phyloP scores from a whole-genome alignment of 2,797 vertebrate species.

The Mallotus villosus region DNA sequence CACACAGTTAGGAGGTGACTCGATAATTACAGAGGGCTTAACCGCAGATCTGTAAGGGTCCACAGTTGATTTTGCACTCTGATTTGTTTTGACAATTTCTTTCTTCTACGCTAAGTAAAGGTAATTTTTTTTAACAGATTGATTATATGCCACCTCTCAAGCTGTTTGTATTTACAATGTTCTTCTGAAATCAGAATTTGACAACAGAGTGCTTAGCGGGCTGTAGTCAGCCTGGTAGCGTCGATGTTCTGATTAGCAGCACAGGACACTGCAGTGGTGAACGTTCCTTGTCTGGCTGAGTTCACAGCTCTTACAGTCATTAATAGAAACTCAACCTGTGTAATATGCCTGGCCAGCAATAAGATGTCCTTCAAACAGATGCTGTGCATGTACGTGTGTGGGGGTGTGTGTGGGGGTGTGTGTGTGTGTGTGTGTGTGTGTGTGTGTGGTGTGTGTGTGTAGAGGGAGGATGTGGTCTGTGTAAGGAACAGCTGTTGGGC shows the following conservation, averaged over 20 bases:
- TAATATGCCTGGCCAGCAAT: slow-evolving; percentile 19
- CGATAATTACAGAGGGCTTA: not conserved
- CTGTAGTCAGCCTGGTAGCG: no score
- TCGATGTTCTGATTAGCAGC: no score
- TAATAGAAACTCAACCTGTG: slow-evolving; percentile 35
- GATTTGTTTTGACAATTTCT: not conserved
- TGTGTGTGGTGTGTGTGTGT: not conserved
- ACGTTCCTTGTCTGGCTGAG: not conserved
- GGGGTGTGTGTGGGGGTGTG: slow-evolving; percentile 6
- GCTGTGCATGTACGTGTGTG: not conserved
- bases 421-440: not conserved
- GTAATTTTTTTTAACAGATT: no score
- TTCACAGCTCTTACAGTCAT: not conserved
- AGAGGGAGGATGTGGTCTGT: not conserved
- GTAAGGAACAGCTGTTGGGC: not conserved
- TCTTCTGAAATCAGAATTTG: no score
- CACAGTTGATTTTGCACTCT: not conserved
- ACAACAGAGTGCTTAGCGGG: no score
- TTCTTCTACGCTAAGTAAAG: no score
- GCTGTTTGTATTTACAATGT: no score
- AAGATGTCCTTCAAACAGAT: slow-evolving; percentile 1
- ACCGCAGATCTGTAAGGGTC: not conserved
- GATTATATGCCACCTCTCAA: no score
- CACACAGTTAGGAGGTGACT: not conserved
- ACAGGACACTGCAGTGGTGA: not conserved